Conservation (phyloP, 2,113 vertebrate genomes). For the Jacana jacana region DNA sequence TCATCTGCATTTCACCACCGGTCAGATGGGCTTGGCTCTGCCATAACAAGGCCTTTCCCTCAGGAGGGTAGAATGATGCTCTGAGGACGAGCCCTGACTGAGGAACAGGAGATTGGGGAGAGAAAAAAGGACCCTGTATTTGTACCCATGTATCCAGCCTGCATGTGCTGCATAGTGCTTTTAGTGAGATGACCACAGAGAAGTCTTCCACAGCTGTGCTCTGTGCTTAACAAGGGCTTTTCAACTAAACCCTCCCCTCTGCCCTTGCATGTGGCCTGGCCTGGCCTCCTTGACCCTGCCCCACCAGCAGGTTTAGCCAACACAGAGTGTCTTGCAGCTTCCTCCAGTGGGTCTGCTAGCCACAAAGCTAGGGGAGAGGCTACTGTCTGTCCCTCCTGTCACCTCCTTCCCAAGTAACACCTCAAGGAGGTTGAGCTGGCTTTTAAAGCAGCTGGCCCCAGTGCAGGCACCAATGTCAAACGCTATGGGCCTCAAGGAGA, state of each 20-base stretch:
- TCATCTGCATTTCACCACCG: not conserved
- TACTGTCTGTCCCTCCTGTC: not conserved
- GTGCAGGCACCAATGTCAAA: not conserved
- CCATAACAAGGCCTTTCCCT: not conserved
- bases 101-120: not conserved
- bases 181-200: not conserved
- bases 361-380: not conserved
- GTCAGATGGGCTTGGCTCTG: not conserved
- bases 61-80: not conserved
- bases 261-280: not conserved
- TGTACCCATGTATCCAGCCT: not conserved
- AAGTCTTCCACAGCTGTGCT: not conserved
- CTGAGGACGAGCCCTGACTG: not conserved
- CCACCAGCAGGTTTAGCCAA: not conserved
- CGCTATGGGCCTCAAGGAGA: not conserved
- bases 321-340: not conserved
- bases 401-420: not conserved
- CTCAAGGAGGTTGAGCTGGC: not conserved
- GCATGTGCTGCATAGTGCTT: constrained; percentile 48
- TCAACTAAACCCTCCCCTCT: not conserved
- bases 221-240: not conserved
- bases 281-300: not conserved
- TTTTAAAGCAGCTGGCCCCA: not conserved
- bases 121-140: not conserved
- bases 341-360: not conserved